Evolutionary conservation across 2,797 vertebrate genomes (phyloP).

Genomic region (Coregonus ussuriensis): DNA sequence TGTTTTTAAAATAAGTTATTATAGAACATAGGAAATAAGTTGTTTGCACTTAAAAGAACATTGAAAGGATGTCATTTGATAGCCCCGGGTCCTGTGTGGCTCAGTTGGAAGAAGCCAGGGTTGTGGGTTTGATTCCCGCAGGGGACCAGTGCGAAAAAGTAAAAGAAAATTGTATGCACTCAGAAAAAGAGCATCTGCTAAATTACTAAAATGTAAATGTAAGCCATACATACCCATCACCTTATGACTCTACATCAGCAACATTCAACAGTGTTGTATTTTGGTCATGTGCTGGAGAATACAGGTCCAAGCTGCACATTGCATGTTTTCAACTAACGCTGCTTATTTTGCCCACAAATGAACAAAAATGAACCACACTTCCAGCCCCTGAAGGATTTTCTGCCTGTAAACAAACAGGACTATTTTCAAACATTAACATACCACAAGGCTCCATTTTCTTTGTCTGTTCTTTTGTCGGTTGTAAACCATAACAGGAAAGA

Average conservation of each 20-base stretch:
- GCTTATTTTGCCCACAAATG: slow-evolving; percentile 3
- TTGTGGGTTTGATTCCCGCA: too few species aligned
- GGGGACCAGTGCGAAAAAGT: too few species aligned
- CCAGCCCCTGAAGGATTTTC: background rate
- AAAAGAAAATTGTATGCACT: too few species aligned
- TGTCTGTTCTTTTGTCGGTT: background rate
- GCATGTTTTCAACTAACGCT: background rate
- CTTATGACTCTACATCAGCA: background rate
- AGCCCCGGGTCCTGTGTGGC: too few species aligned
- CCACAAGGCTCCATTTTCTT: background rate
- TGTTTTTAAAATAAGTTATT: too few species aligned
- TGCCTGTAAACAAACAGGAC: slow-evolving; percentile 7
- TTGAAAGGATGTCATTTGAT: too few species aligned
- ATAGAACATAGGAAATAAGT: too few species aligned
- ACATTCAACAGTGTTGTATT: background rate
- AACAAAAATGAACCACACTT: slow-evolving; percentile 12
- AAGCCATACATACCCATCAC: background rate
- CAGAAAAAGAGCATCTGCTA: too few species aligned
- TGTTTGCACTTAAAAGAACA: too few species aligned
- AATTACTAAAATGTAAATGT: too few species aligned
- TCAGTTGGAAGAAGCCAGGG: too few species aligned
- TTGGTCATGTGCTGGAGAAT: background rate
- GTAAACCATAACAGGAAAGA: background rate
- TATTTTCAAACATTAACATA: background rate
- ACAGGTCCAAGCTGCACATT: background rate